Base-by-base conservation (phyloP, 2,888 invertebrate genomes). In the Drosophila meridionalis region DNA sequence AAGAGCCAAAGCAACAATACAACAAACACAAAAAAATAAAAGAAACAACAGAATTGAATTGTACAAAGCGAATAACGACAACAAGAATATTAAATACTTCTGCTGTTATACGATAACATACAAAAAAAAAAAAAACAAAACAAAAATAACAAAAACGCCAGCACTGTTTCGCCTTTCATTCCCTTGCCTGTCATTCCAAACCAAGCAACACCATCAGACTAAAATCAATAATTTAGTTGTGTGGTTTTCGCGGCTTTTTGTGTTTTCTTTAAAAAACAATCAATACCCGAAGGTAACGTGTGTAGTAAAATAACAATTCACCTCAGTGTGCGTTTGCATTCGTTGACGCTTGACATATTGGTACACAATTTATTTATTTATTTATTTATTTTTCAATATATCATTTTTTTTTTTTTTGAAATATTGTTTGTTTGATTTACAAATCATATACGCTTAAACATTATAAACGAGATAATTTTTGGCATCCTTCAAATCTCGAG, bases 271-370 rank as follows among this genome's bases (percentile, higher is more conserved):
- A 68, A 89, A 89, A 87, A 80, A 89, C 87, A 85, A 89, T 89
- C 87, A 85, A 85, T 89, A 85, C 84, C 84, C 89, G 84, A 85
- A 85, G 84, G 84, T 85, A 85, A 85, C 89, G 87, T 85, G 89
- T 85, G 82, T 84, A 84, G 79, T 55, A 50, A 58, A 78, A 80
- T 69, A 78, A 63, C 68, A 83, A 83, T 70, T 80, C 87, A 86
- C 69, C 73, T 80, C 88, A 83, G 86, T 88, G 86, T 83, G 80
- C 84, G 84, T 83, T 86, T 80, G 78, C 87, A 79, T 85, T 83
- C 88, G 79, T 84, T 84, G 87, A 84, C 84, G 84, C 84, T 84
- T 87, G 87, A 81, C 87, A 84, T 83, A 84, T 89, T 84, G 87
- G 84, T 89, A 89, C 87, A 84, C 89, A 82, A 87, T 84, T 87